Evolutionary conservation across 2,113 vertebrate species (phyloP), one percentile per base, ranked within the genome.

Genomic region (Theristicus caerulescens): DNA sequence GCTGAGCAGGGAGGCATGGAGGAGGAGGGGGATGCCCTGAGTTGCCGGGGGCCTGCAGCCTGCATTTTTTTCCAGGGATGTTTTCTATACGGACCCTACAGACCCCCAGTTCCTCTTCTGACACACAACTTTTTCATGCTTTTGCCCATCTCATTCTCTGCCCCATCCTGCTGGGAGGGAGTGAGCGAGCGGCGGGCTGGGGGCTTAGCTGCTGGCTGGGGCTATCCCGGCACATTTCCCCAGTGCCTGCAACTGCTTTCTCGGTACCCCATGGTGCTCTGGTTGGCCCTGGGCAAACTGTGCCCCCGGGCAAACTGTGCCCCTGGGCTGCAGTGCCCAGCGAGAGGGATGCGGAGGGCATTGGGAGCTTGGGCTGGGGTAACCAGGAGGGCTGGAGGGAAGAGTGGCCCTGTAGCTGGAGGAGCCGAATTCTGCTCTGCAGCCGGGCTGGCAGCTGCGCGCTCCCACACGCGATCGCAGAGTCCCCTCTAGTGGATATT

Each of bases 401-500:
- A 21, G 16, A 5, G 13, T 16, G 44, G 84, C 5, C 6, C 27
- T n/a, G 49, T 1, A 11, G 34, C 34, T 4, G 4, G 34, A 32
- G 49, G 47, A 82, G 86, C 42, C 3, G 4, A 10, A 47, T 5
- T 5, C 59, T 2, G 64, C 88, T 24, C 80, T 14, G 79, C 58
- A 0, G 81, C 64, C 18, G 2, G 49, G 38, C 70, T 58, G 58
- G 93, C 71, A 38, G 77, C 34, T 16, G 13, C 11, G 2, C 1
- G 6, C 44, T 91, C 65, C 71, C 70, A 92, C 93, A 52, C 9
- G 8, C 81, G 91, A 46, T 96, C 94, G 2, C 78, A 96, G 58
- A 97, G 97, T 96, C 93, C 96, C 96, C 97, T 92, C 97, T 97
- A 96, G 97, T 87, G 97, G 97, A 94, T 89, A 25, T 79, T 94